Percentiles rank a stretch among this genome's conserved stretches.
phyloP scores from a whole-genome alignment of 2,797 vertebrate genomes.

The Enteromius argenteus region DNA sequence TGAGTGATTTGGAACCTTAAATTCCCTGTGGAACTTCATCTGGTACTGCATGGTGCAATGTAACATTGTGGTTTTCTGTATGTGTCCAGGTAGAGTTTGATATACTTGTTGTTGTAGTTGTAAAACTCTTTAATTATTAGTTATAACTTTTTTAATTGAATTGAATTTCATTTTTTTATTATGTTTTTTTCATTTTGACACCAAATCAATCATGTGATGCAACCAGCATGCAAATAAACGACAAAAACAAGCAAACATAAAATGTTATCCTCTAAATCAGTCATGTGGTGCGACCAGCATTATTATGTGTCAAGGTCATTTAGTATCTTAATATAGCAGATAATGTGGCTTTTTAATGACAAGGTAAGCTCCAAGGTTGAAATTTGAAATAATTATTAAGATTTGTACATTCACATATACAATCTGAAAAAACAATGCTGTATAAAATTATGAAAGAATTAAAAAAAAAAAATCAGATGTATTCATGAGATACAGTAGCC shows the following conservation, averaged over 20 bases:
- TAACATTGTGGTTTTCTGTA: neutral
- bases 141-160: too few species aligned
- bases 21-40: neutral
- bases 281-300: neutral
- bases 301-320: neutral
- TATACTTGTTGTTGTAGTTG: neutral
- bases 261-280: neutral
- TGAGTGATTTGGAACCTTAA: conserved; percentile 22
- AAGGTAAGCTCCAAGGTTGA: neutral
- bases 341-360: neutral
- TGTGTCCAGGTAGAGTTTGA: neutral
- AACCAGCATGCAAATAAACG: neutral
- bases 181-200: neutral
- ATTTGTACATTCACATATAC: neutral
- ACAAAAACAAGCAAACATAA: neutral
- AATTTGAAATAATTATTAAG: neutral
- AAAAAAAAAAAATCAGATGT: neutral
- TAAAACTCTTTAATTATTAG: neutral
- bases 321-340: neutral
- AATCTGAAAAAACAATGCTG: neutral
- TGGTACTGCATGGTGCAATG: neutral
- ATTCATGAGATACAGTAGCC: neutral
- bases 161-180: too few species aligned
- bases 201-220: neutral
- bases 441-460: too few species aligned